Evolutionary conservation across 1,140 invertebrate species (phyloP), one percentile per base, ranked within the genome.

Genomic region (Mya arenaria): DNA sequence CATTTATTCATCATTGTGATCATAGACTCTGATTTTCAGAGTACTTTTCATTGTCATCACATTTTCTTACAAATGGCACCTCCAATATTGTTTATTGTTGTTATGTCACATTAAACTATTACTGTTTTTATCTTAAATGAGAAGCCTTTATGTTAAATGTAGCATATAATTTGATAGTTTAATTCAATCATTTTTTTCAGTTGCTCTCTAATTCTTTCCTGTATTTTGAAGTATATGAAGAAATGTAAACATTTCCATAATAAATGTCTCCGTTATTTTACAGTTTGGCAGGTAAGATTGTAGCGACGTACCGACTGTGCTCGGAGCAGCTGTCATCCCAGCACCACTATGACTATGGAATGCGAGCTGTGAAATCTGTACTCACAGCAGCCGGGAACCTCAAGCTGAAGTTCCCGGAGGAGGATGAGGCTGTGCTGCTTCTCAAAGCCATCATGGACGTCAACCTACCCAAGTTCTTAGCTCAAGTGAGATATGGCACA

Each of bases 311-410:
- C 84, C 85, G 86, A n/a, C 84, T 93, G 65, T 93, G 93, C 83
- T 93, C 92, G n/a, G 93, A 93, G 72, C 92, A 93, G 85, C 84
- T 93, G 60, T 93, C 92, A 0, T 93, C 92, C n/a, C 93, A 93
- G 82, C 93, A 93, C 77, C 93, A 93, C 79, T 93, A 93, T 81
- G 93, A 93, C 86, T 93, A 93, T 48, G 93, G 91, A 56, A 93
- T 93, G 93, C 82, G 93, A 71, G 93, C 93, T n/a, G 92, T 93
- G 10, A 93, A 93, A 83, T 93, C 92, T 65, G 93, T 93, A 34
- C 84, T 93, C n/a, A 93, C 92, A 8, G 93, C 93, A 19, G 92
- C 93, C 28, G 93, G 93, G 28, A 93, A 93, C 85, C 88, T 93
- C 0, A 92, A 93, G 83, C 88, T 93, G 15, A 93, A 93, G 80